Conservation (phyloP, 1,140 invertebrate species). For the Eriosoma lanigerum region DNA sequence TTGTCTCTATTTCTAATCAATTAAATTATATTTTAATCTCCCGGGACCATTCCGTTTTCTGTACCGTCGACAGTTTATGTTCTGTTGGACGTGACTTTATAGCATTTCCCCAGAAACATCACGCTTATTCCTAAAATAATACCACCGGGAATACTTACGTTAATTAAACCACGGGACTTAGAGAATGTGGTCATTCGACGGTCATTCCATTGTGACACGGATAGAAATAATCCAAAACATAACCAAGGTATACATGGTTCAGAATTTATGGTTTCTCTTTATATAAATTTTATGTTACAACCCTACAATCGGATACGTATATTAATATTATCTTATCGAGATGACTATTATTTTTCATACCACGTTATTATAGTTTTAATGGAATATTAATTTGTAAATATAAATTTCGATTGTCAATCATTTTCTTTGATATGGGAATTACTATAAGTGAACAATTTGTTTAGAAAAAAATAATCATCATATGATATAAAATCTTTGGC, state of each 20-base stretch:
- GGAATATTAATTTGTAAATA: too few relatives aligned
- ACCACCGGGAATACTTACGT: neutral
- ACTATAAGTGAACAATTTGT: too few relatives aligned
- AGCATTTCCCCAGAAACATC: neutral
- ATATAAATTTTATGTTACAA: neutral
- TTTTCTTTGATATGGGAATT: too few relatives aligned
- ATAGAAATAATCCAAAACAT: neutral
- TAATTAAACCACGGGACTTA: slow-evolving; percentile 7
- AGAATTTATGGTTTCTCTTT: neutral
- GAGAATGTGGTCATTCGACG: neutral
- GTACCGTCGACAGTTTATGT: neutral
- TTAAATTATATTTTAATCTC: too few relatives aligned
- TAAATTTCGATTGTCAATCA: too few relatives aligned
- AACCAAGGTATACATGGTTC: neutral
- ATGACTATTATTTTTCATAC: too few relatives aligned
- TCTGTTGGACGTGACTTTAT: neutral
- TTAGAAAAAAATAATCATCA: too few relatives aligned
- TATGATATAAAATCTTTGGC: too few relatives aligned
- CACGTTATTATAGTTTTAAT: too few relatives aligned
- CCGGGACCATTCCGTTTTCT: neutral
- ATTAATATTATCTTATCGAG: neutral
- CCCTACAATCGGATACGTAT: neutral
- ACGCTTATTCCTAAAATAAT: neutral
- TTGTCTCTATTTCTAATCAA: too few relatives aligned
- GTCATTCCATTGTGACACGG: neutral